Percentiles rank a stretch among this genome's conserved stretches.
These are phyloP conservation scores for Aphelinus atriplicis DNA, from an alignment of 1,140 invertebrate species.

Conservation along the genomic window DNA sequence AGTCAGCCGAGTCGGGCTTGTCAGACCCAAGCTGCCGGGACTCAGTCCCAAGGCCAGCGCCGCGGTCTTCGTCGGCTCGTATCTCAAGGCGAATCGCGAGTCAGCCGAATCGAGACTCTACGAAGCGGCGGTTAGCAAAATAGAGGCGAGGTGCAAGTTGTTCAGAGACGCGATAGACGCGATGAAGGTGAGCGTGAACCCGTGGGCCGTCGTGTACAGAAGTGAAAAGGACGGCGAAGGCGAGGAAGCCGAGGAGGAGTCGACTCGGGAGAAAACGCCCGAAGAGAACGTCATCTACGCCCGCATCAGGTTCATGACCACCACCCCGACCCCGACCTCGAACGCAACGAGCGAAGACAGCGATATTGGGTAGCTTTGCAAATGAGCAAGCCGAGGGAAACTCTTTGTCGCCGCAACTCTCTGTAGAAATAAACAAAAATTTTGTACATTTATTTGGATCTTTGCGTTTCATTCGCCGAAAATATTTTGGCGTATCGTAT, in stretches of 20 bases:
- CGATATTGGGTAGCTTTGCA: too few species aligned
- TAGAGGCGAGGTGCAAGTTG: slow-evolving; percentile 58
- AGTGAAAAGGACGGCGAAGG: not conserved
- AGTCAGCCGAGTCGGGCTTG: slow-evolving; percentile 61
- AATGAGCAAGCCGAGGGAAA: too few species aligned
- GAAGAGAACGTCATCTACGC: not conserved
- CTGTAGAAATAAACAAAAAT: too few species aligned
- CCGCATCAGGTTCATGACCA: too few species aligned
- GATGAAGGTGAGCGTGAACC: slow-evolving; percentile 37
- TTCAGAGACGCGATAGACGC: slow-evolving; percentile 42
- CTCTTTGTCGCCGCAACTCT: too few species aligned
- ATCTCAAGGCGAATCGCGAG: slow-evolving; percentile 63
- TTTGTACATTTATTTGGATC: too few species aligned
- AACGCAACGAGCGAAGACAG: too few species aligned
- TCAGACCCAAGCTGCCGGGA: slow-evolving; percentile 69
- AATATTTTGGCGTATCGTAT: too few species aligned
- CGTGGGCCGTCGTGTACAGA: not conserved
- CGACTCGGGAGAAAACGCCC: not conserved
- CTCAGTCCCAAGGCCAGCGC: slow-evolving; percentile 63
- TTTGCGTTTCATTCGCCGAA: too few species aligned
- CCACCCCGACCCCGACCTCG: too few species aligned
- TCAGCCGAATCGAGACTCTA: not conserved
- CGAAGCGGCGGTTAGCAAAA: slow-evolving; percentile 46
- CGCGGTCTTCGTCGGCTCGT: slow-evolving; percentile 65
- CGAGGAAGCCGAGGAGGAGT: not conserved